Evolutionary conservation across 2,888 invertebrate genomes (phyloP), one percentile per base, ranked within the genome.

Genomic region (Steinernema hermaphroditum): DNA sequence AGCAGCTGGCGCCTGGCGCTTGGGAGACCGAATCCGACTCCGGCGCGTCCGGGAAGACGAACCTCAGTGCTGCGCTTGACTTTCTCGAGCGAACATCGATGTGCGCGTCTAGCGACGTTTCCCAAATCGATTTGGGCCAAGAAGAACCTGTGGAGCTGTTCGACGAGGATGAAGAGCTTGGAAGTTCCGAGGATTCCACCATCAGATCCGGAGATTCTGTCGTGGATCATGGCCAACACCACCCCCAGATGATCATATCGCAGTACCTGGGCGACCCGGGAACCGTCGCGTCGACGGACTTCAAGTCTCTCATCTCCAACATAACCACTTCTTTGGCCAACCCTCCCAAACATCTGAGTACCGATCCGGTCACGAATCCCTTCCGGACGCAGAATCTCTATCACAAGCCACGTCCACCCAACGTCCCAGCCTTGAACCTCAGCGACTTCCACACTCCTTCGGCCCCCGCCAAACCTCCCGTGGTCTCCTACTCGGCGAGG

Each of bases 281-380:
- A 14, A 69, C 43, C 29, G 74, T 74, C 2, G 74, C 74, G 12
- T 19, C 68, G 12, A 69, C 54, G 6, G 69, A 75, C 37, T 74
- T 74, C 69, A 49, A 68, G 16, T 37, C 29, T 9, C 73, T 74
- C 19, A 44, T 74, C 29, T 34, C 22, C 43, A 34, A 75, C 27
- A 44, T 74, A 29, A 73, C 73, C n/a, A 14, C 19, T 9, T 71
- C 73, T 1, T 24, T 73, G 50, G 46, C 37, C 27, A 54, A 54
- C 22, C 37, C 44, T 24, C 43, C 43, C 22, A 19, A 41, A 16
- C 43, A 69, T n/a, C 69, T 69, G 27, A 57, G 54, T 41, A 37
- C 6, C 44, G 75, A 75, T 41, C 75, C 62, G 29, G 46, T 32
- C 8, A 78, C 69, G 12, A 76, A 76, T 57, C 76, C 76, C 1